Base-by-base conservation (phyloP, 2,888 invertebrate genomes). In the Hirudinaria manillensis region DNA sequence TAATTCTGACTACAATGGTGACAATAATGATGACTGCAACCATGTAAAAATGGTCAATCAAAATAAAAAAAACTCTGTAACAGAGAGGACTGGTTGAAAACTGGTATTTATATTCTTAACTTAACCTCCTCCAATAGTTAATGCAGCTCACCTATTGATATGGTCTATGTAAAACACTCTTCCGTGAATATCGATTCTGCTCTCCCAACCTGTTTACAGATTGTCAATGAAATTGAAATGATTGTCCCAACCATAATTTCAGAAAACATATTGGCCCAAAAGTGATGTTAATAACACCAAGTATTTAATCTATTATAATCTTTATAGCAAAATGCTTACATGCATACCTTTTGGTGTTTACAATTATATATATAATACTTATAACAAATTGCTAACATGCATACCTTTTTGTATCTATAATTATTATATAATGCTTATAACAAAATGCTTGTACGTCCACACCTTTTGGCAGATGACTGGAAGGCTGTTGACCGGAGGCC, bases 131-230 rank as follows among this genome's bases (percentile, higher is more conserved):
- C 13, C 45, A 45, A 10, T 6, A 45, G 45, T 45, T 45, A 45
- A 45, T 10, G 16, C 16, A 16, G 29, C 24, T 61, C 29, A 61
- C 61, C 96, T 89, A 82, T 94, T 94, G n/a, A 92, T 89, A 84
- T 98, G 98, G 87, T 98, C 97, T 77, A 98, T 95, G 86, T 97
- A 98, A 85, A 98, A 97, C 76, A 96, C 92, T 55, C 98, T 89
- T 0, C 97, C 97, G 84, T 96, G 94, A 80, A 93, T 93, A 85
- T 98, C 98, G 88, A 96, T 93, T 76, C 97, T 89, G 0, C 96
- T 95, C 87, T 98, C 97, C 97, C 97, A 98, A 36, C 94, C 95
- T 90, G 21, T 19, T 3, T 4, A 3, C 29, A 34, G n/a, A 67
- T 61, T 61, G 10, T 4, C 45, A 10, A 16, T 6, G 21, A 16